phyloP scores from a whole-genome alignment of 2,797 vertebrate genomes.

The Merluccius polli region DNA sequence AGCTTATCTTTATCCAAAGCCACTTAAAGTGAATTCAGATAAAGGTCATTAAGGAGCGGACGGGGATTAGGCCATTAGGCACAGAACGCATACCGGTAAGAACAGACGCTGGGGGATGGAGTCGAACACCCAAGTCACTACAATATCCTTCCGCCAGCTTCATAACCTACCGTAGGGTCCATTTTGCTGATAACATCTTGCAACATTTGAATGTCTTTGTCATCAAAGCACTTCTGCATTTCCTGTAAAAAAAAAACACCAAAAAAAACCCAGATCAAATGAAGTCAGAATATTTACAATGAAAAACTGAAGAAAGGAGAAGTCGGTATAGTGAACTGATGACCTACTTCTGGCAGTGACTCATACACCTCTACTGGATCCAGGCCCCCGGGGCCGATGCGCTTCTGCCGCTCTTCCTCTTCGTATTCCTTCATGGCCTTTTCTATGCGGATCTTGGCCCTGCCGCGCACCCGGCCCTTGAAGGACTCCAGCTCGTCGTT shows the following conservation, averaged over 20 bases:
- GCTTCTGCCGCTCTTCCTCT: constrained; percentile 86
- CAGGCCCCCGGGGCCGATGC: constrained; percentile 85
- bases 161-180: constrained; percentile 82
- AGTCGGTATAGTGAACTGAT: neutral
- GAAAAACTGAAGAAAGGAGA: neutral
- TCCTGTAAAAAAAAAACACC: constrained; percentile 67
- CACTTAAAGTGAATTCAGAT: no score
- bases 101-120: neutral
- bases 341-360: constrained; percentile 76
- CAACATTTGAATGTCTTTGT: constrained; percentile 89
- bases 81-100: neutral
- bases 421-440: constrained; percentile 90
- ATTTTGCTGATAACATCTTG: constrained; percentile 90
- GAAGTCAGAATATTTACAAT: neutral
- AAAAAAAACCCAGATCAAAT: no score
- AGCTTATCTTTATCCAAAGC: no score
- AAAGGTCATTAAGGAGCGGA: no score
- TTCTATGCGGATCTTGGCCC: constrained; percentile 89
- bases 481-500: constrained; percentile 90
- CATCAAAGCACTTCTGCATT: constrained; percentile 92
- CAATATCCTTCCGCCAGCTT: neutral
- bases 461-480: constrained; percentile 83
- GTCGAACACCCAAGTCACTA: neutral
- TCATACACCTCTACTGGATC: constrained; percentile 93
- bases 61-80: neutral